Conservation (phyloP, 1,140 invertebrate species). For the Vanessa tameamea region DNA sequence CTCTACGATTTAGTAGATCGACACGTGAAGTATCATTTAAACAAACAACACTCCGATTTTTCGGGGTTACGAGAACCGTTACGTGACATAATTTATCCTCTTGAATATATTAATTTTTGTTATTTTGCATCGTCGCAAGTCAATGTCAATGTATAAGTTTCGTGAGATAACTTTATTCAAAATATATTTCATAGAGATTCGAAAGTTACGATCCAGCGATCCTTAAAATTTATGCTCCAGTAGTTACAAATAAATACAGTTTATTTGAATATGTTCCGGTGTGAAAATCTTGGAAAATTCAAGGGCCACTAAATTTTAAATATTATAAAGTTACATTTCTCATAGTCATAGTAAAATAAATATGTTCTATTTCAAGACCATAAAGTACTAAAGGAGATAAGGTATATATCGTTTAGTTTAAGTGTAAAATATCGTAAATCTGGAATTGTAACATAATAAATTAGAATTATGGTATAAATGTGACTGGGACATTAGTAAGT, state of each 20-base stretch:
- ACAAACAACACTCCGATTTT: constrained; percentile 55
- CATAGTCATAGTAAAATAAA: too few species aligned
- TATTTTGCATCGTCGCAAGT: too few species aligned
- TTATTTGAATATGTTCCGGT: constrained; percentile 22
- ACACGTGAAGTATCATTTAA: constrained; percentile 63
- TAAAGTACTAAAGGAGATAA: too few species aligned
- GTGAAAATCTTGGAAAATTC: neutral
- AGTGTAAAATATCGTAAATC: too few species aligned
- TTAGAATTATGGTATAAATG: too few species aligned
- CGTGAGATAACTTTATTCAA: neutral
- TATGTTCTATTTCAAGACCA: too few species aligned
- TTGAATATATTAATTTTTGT: neutral
- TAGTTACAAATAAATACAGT: constrained; percentile 29
- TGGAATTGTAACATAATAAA: too few species aligned
- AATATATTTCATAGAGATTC: constrained; percentile 1
- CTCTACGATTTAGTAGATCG: constrained; percentile 64
- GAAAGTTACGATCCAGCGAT: constrained; percentile 14
- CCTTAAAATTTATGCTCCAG: constrained; percentile 31
- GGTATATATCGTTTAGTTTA: too few species aligned
- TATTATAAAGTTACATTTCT: too few species aligned
- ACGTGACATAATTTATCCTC: constrained; percentile 25
- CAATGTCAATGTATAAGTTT: too few species aligned
- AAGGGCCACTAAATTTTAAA: too few species aligned
- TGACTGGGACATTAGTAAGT: neutral
- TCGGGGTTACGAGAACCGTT: constrained; percentile 19